These are phyloP conservation scores for Acheta domesticus DNA, from an alignment of 2,888 invertebrate species.

Conservation along the genomic window DNA sequence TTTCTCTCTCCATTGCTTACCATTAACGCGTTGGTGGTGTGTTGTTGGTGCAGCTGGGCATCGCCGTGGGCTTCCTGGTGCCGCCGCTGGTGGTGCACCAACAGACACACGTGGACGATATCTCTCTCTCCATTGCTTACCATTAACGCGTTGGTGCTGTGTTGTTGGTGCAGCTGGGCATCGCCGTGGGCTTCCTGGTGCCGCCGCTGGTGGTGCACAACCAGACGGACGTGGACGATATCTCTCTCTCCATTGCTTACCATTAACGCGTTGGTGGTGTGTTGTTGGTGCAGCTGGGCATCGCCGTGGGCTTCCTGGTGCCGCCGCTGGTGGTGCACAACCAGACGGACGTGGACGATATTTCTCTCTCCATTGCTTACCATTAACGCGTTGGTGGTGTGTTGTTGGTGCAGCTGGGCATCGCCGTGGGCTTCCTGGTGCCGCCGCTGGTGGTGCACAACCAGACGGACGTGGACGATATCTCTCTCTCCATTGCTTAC, in stretches of 20 bases:
- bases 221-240: too few relatives aligned
- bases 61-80: slow-evolving; percentile 76
- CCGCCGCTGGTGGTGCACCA: slow-evolving; percentile 61
- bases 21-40: slow-evolving; percentile 43
- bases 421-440: too few relatives aligned
- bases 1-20: slow-evolving; percentile 76
- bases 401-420: too few relatives aligned
- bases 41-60: slow-evolving; percentile 45
- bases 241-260: too few relatives aligned
- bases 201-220: slow-evolving; percentile 58
- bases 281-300: slow-evolving; percentile 65
- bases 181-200: slow-evolving; percentile 76
- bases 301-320: slow-evolving; percentile 69
- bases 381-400: too few relatives aligned
- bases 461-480: too few relatives aligned
- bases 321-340: slow-evolving; percentile 69
- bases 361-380: too few relatives aligned
- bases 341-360: too few relatives aligned
- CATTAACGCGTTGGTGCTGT: slow-evolving; percentile 43
- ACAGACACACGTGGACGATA: too few relatives aligned
- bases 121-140: slow-evolving; percentile 69
- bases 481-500: too few relatives aligned
- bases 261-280: too few relatives aligned
- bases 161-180: slow-evolving; percentile 45
- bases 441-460: too few relatives aligned